Base-by-base conservation (phyloP, 2,113 vertebrate genomes). In the Cairina moschata region DNA sequence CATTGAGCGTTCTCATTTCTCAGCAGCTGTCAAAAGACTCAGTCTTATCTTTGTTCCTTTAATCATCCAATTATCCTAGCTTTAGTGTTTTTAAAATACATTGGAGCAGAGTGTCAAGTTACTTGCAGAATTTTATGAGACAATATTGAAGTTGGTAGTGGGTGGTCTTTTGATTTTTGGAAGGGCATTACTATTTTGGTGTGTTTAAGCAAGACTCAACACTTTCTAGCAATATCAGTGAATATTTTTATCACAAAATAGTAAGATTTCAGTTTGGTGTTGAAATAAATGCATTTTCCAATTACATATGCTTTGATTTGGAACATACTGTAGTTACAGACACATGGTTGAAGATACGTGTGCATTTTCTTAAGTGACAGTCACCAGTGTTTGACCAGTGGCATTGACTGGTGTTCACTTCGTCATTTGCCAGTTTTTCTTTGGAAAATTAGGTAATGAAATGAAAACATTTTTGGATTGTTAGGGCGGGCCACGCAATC, bases 41-140 rank as follows among this genome's bases (percentile, higher is more conserved):
- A 7, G n/a, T 69, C 55, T 90, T 83, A 78, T 90, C 75, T 90
- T 91, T 58, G 34, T 60, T 89, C 58, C 76, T 93, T 82, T 86
- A 92, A 79, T 91, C 71, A 80, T 73, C n/a, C 82, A 85, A 4
- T 84, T 91, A 52, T 50, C 63, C 7, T 71, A 36, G 23, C 69
- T 63, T 75, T 55, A 74, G 60, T 91, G 56, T 69, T 91, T 93
- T 60, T 83, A 65, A 73, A 71, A 72, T 4, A 8, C 6, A 4
- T 58, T 0, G 2, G 29, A 12, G 17, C 22, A 90, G 55, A 67
- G 60, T 44, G 59, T 93, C 65, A 75, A 74, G 42, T 94, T 94
- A 75, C 60, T 91, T 28, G 72, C 56, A 60, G 55, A 32, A 26
- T 83, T 93, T 83, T 72, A 62, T 75, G 44, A 84, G 34, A 68